Evolutionary conservation across 2,797 vertebrate genomes (phyloP).

Genomic region (Tragelaphus eurycerus): DNA sequence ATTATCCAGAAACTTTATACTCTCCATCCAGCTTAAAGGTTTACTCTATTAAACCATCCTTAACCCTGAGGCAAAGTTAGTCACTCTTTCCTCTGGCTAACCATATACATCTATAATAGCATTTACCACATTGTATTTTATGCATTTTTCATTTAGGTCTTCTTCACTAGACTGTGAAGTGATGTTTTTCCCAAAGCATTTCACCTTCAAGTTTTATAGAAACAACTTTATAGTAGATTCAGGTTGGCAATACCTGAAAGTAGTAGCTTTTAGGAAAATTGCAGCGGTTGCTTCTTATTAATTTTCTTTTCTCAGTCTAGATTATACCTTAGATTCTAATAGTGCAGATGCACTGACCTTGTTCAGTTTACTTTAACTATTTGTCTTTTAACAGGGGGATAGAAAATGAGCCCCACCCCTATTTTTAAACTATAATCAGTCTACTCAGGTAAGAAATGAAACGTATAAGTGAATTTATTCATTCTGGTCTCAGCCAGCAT

Average conservation of each 20-base stretch:
- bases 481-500: neutral
- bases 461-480: neutral
- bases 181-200: neutral
- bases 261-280: neutral
- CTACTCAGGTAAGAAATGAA: neutral
- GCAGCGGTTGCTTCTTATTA: neutral
- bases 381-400: neutral
- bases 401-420: neutral
- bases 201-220: neutral
- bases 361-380: conserved; percentile 20
- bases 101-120: neutral
- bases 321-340: neutral
- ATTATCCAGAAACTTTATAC: neutral
- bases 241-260: neutral
- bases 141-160: neutral
- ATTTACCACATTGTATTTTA: neutral
- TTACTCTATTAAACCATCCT: neutral
- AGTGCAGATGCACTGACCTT: neutral
- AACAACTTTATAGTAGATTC: neutral
- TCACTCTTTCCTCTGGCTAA: neutral
- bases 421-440: neutral
- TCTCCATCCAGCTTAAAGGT: neutral
- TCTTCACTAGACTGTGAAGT: neutral
- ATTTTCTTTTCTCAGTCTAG: neutral
- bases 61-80: neutral